Evolutionary conservation across 2,888 invertebrate species (phyloP).

Genomic region (Agrotis puta): DNA sequence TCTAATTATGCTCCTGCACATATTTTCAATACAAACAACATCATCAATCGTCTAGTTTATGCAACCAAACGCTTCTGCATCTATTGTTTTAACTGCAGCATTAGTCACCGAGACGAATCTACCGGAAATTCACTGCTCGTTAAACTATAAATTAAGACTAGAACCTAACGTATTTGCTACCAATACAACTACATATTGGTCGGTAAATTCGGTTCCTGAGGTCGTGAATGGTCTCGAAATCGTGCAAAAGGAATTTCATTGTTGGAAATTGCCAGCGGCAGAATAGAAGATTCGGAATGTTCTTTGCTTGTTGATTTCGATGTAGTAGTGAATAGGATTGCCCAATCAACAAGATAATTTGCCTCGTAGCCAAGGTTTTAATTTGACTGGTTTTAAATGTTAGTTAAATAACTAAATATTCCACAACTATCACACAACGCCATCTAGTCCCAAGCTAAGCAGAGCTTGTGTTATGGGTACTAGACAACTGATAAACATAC

Average conservation of each 20-base stretch:
- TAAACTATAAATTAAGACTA: conserved; percentile 51
- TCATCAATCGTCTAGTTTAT: conserved; percentile 16
- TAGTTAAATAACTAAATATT: no score
- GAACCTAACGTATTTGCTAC: conserved; percentile 26
- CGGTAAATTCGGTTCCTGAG: conserved; percentile 30
- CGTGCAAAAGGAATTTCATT: conserved; percentile 9
- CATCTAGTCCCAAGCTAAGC: no score
- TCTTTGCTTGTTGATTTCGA: conserved; percentile 23
- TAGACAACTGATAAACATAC: no score
- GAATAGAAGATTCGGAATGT: conserved; percentile 19
- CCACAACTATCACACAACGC: no score
- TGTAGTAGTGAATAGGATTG: background rate
- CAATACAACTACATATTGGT: conserved; percentile 22
- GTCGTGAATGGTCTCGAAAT: conserved; percentile 26
- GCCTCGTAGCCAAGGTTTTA: background rate
- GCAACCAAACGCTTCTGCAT: conserved; percentile 19
- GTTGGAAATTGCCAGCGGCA: conserved; percentile 30
- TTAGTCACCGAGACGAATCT: conserved; percentile 34
- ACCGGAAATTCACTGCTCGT: conserved; percentile 29
- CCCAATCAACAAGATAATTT: background rate
- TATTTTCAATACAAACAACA: background rate
- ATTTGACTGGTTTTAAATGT: background rate
- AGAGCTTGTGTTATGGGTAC: no score
- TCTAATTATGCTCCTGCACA: background rate
- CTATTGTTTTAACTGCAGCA: conserved; percentile 32